Percentiles rank a stretch among this genome's conserved stretches.
Conservation (phyloP, 2,113 vertebrate species). For the Myotis yumanensis region DNA sequence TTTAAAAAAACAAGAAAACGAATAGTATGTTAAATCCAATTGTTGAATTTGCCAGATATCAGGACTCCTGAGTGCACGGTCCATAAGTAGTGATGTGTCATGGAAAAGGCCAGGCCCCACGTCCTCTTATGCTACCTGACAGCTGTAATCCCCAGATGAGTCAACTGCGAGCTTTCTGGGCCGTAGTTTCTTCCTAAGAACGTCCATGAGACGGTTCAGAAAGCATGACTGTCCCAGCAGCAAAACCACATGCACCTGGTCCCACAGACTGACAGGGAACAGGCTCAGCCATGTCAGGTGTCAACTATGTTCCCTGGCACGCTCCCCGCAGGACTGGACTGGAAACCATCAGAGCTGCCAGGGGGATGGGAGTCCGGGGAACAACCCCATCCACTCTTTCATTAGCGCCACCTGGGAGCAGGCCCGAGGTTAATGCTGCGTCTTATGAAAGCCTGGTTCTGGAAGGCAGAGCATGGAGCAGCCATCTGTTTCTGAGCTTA, state of each 20-base stretch:
- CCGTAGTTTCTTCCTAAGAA: background rate
- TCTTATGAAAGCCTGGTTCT: background rate
- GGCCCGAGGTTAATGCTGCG: too few relatives aligned
- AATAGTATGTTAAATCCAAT: background rate
- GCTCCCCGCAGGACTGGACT: accelerated
- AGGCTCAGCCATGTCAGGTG: accelerated
- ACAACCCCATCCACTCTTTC: background rate
- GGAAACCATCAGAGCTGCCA: background rate
- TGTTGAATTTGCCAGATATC: background rate
- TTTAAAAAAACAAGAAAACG: too few relatives aligned
- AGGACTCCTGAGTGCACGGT: background rate
- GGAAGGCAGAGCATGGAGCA: background rate
- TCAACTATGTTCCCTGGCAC: accelerated
- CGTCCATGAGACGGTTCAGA: background rate
- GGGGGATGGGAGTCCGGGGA: too few relatives aligned
- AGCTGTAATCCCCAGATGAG: too few relatives aligned
- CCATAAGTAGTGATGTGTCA: background rate
- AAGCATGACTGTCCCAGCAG: background rate
- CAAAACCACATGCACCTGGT: background rate
- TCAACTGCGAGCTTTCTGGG: background rate
- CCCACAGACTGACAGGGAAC: background rate
- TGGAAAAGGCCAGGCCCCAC: background rate
- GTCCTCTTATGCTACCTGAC: background rate
- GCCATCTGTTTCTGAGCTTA: background rate
- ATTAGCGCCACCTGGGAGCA: background rate